Base-by-base conservation (phyloP, 1,140 invertebrate genomes). In the Hypsibius dujardini region DNA sequence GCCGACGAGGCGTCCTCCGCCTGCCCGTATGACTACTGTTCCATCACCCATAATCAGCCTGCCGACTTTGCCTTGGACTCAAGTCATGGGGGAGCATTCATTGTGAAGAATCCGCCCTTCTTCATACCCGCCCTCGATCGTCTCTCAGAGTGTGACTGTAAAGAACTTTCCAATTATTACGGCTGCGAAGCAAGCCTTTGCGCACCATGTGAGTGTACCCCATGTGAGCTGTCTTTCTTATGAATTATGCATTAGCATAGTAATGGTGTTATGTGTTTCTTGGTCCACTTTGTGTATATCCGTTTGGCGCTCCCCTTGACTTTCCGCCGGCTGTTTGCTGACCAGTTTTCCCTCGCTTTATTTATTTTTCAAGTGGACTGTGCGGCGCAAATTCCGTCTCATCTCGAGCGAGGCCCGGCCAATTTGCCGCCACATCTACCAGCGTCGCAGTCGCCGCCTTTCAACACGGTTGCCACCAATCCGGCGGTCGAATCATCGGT, bases 1-100 rank as follows among this genome's bases (percentile, higher is more conserved):
- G n/a, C 50, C 50, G 50, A 56, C 7, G 50, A 56, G n/a, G 50
- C 50, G 7, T 56, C n/a, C 7, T 12, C n/a, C 7, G 50, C n/a
- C 50, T 56, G 50, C 50, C 50, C 50, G 7, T 56, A 56, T n/a
- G 50, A 56, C n/a, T 56, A 56, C 50, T 56, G 50, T 56, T 12
- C 7, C 50, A 56, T 56, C 50, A 56, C 50, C 50, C 50, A 56
- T n/a, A 56, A 56, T n/a, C 7, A 12, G 7, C 7, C 7, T 7
- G 50, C 50, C 7, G 50, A 56, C n/a, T 56, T 56, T n/a, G 50
- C 50, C 50, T 7, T 28, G 28, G 28, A 28, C 28, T 28, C 28
- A 28, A 28, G 7, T 56, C 7, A 56, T 56, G 50, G 50, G 7
- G 7, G 7, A 56, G 50, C 50, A 7, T 56, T 56, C 50, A 56